These are phyloP conservation scores for Hylaeus volcanicus DNA, from an alignment of 1,140 invertebrate species.

Conservation along the genomic window DNA sequence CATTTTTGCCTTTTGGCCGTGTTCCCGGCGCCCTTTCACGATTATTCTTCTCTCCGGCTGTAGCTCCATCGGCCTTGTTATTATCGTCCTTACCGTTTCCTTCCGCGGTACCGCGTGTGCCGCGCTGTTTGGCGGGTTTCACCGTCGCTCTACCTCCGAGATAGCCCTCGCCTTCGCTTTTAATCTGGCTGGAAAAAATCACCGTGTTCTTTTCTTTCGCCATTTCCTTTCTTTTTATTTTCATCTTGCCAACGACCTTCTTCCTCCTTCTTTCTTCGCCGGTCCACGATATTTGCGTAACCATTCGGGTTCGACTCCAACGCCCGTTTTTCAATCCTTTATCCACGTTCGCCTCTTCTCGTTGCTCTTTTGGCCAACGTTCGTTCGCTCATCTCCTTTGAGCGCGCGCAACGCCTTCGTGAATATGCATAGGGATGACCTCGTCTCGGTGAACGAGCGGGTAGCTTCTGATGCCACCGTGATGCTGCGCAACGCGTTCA, in stretches of 20 bases:
- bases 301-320: not conserved
- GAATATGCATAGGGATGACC: constrained; percentile 34
- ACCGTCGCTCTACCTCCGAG: not conserved
- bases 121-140: constrained; percentile 17
- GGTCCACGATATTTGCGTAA: too few species aligned
- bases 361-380: not conserved
- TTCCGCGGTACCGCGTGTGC: constrained; percentile 33
- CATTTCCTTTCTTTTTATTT: not conserved
- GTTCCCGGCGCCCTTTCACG: constrained; percentile 62
- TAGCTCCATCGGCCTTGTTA: constrained; percentile 40
- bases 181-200: constrained; percentile 55
- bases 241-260: constrained; percentile 23
- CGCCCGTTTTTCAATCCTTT: not conserved
- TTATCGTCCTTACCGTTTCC: constrained; percentile 58
- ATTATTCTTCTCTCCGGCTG: constrained; percentile 57
- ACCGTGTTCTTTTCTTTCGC: constrained; percentile 2
- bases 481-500: not conserved
- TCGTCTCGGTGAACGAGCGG: not conserved
- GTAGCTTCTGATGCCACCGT: not conserved
- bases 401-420: not conserved
- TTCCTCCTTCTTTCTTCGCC: not conserved
- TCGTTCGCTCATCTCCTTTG: constrained; percentile 10
- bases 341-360: not conserved
- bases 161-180: constrained; percentile 31
- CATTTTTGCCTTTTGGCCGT: constrained; percentile 66